These are phyloP conservation scores for Hyposoter didymator DNA, from an alignment of 2,888 invertebrate species.

Conservation along the genomic window DNA sequence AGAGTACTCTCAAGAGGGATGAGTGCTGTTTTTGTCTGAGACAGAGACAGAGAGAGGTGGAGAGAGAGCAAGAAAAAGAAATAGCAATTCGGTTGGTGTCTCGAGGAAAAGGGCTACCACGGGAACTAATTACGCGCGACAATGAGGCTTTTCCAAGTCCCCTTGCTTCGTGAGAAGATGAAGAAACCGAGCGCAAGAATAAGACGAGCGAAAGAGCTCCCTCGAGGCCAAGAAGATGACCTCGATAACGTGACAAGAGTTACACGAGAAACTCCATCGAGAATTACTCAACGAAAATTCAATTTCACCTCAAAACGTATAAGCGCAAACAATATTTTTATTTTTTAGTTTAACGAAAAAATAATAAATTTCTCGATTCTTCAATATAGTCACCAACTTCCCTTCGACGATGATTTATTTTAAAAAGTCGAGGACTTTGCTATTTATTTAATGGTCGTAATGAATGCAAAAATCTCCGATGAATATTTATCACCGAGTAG, in stretches of 20 bases:
- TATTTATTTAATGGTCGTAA: neutral
- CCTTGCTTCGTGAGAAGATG: slow-evolving; percentile 29
- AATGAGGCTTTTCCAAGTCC: slow-evolving; percentile 61
- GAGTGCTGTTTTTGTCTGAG: slow-evolving; percentile 16
- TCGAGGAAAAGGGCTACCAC: slow-evolving; percentile 59
- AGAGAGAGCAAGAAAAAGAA: slow-evolving; percentile 33
- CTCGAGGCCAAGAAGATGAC: slow-evolving; percentile 32
- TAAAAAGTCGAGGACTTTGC: neutral
- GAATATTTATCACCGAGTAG: neutral
- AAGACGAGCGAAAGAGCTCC: slow-evolving; percentile 14
- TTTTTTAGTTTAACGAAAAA: neutral
- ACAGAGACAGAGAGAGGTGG: neutral
- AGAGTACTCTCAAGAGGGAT: slow-evolving; percentile 37
- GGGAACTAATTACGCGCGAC: slow-evolving; percentile 64
- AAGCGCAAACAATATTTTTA: neutral
- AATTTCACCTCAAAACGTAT: neutral
- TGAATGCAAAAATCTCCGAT: neutral
- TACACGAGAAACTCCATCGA: slow-evolving; percentile 21
- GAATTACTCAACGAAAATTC: slow-evolving; percentile 7
- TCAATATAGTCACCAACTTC: neutral
- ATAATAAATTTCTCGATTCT: neutral
- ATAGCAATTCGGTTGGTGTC: slow-evolving; percentile 37
- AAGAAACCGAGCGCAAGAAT: slow-evolving; percentile 28
- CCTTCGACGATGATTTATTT: neutral
- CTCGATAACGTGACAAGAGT: slow-evolving; percentile 51